Base-by-base conservation (phyloP, 1,140 invertebrate genomes). In the Diachasmimorpha longicaudata region DNA sequence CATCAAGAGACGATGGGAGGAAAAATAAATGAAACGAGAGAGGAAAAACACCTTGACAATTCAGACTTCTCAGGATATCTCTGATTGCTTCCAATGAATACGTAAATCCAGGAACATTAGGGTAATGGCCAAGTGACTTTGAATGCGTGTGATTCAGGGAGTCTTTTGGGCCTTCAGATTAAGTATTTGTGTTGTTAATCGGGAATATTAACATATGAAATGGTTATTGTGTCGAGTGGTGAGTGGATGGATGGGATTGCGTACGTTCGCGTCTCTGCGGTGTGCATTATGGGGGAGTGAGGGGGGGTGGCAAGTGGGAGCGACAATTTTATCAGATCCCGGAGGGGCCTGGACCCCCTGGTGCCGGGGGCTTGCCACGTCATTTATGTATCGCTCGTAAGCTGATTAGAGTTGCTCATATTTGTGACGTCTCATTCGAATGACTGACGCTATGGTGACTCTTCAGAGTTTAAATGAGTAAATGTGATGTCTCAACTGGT, bases 281-380 rank as follows among this genome's bases (percentile, higher is more conserved):
- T 6, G 52, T n/a, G 16, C 52, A 58, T 58, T 4, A 63, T 63
- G 13, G n/a, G n/a, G n/a, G n/a, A 63, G 31, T 25, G 31, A 25
- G 21, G 10, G 21, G 23, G 58, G 23, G 58, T 63, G 58, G 58
- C 23, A 63, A 4, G 58, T 19, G 58, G 2, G 58, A 63, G 58
- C 58, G 58, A 63, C 58, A 63, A 16, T 63, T 63, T 63, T 63
- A 63, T 63, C 58, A 4, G 58, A 63, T 63, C 58, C 21, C 58
- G 3, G 21, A 25, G 58, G 39, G 58, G 23, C 14, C 23, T 63
- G 58, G 58, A 63, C 58, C 58, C 58, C 58, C 58, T 63, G 58
- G 23, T 63, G 58, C 2, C 3, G 23, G 58, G 58, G 58, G 58
- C 58, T 63, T 63, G 58, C 58, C 58, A 4, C 21, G 58, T 63